Evolutionary conservation across 2,888 invertebrate species (phyloP), one percentile per base, ranked within the genome.

Genomic region (Ectemnius lituratus): DNA sequence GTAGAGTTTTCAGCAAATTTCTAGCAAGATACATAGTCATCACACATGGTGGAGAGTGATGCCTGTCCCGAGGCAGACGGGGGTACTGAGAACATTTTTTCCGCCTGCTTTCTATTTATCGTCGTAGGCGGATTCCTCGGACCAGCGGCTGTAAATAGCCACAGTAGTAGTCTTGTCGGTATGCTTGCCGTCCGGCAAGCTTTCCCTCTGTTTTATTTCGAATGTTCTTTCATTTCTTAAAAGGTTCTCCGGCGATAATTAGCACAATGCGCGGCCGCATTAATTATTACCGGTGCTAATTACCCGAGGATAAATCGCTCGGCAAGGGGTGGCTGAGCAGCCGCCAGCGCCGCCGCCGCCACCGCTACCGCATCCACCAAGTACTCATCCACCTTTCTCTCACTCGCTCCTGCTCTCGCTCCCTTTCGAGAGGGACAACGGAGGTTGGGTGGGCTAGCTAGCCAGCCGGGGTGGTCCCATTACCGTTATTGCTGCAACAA

Each of bases 181-280:
- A 4, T 11, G 37, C 37, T 23, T 23, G 37, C 37, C 37, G 37
- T 8, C 37, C 37, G 8, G 37, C 8, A 11, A 11, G 37, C 37
- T 37, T 37, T 37, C 74, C 71, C 75, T 81, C 86, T 88, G 86
- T 88, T 90, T 90, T 88, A 89, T 90, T 89, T 88, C 88, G 86
- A 88, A 90, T 89, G 89, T 90, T 90, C 90, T 90, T 90, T 90
- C 90, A 90, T 90, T 90, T 90, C 90, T 90, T 90, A 90, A 90
- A 90, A 90, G 90, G 89, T 89, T 89, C 87, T 88, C 87, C 88
- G 79, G 84, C 88, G 87, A 90, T 90, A 90, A 90, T 90, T 90
- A 90, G 90, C 86, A 87, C 90, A 90, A 90, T 90, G 89, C 89
- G 89, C 90, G 83, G 87, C 85, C 80, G 86, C 90, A 90, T 90